Conservation (phyloP, 2,888 invertebrate genomes). For the Reticulitermes lucifugus region DNA sequence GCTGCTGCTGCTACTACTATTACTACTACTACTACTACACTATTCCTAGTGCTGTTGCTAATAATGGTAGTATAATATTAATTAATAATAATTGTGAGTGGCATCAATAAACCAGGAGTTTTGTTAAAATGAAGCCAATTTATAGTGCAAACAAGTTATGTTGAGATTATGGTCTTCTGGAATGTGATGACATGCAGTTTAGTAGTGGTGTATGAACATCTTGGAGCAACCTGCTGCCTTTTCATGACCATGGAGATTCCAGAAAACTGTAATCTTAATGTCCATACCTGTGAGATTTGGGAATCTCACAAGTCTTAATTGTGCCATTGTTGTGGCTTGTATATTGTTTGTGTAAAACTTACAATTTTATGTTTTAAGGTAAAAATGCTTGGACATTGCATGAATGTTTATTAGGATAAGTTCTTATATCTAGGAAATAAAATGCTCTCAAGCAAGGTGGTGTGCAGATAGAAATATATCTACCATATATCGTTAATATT, state of each 20-base stretch:
- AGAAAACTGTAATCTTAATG: too few species aligned
- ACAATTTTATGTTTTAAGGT: conserved; percentile 30
- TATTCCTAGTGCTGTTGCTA: not conserved
- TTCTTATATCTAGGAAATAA: conserved; percentile 5
- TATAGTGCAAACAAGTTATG: conserved; percentile 45
- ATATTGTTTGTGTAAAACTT: conserved; percentile 46
- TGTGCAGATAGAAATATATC: not conserved
- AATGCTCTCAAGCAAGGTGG: conserved; percentile 4
- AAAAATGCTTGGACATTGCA: conserved; percentile 1
- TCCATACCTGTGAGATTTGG: too few species aligned
- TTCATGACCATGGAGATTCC: too few species aligned
- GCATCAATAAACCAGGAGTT: not conserved
- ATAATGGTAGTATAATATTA: not conserved
- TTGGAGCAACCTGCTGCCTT: too few species aligned
- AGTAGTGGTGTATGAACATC: too few species aligned
- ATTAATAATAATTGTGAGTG: not conserved
- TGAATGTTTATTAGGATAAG: conserved; percentile 8
- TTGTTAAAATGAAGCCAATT: conserved; percentile 7
- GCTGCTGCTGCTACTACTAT: too few species aligned
- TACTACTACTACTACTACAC: too few species aligned
- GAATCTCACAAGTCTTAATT: conserved; percentile 35
- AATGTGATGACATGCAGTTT: too few species aligned
- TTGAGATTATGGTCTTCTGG: too few species aligned
- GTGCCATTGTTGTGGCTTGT: conserved; percentile 50
- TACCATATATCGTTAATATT: too few species aligned